Conservation (phyloP, 2,113 vertebrate species). For the Nicator chloris region DNA sequence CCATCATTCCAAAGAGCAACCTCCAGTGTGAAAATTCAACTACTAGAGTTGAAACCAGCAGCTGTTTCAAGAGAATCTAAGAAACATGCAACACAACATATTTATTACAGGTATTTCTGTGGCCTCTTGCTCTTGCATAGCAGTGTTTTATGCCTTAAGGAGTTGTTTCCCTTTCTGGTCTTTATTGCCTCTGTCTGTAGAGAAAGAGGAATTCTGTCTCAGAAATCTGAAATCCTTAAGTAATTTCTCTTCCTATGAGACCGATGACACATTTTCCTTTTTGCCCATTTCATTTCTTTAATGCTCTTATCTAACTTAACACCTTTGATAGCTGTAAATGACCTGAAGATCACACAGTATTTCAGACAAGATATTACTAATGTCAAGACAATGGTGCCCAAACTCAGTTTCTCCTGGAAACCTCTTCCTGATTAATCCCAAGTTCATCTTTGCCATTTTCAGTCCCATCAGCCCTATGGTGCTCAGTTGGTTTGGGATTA, state of each 20-base stretch:
- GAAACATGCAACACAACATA: not conserved
- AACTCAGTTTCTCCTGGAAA: not conserved
- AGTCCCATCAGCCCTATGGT: not conserved
- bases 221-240: not conserved
- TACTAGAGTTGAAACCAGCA: not conserved
- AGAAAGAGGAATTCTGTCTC: not conserved
- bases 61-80: not conserved
- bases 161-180: not conserved
- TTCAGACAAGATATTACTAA: not conserved
- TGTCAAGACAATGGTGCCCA: slow-evolving; percentile 1
- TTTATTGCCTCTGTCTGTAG: not conserved
- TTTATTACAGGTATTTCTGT: not conserved
- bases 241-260: not conserved
- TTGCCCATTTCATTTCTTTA: not conserved
- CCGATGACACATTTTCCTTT: not conserved
- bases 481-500: slow-evolving; percentile 38
- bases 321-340: not conserved
- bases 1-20: not conserved
- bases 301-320: not conserved
- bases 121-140: not conserved
- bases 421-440: slow-evolving; percentile 11
- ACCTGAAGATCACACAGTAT: not conserved
- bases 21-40: not conserved
- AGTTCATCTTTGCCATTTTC: slow-evolving; percentile 42
- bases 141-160: not conserved